A percentile compares a stretch with the other conserved stretches of the same genome.
Conservation (phyloP, 1,140 invertebrate genomes). For the Aphis gossypii region DNA sequence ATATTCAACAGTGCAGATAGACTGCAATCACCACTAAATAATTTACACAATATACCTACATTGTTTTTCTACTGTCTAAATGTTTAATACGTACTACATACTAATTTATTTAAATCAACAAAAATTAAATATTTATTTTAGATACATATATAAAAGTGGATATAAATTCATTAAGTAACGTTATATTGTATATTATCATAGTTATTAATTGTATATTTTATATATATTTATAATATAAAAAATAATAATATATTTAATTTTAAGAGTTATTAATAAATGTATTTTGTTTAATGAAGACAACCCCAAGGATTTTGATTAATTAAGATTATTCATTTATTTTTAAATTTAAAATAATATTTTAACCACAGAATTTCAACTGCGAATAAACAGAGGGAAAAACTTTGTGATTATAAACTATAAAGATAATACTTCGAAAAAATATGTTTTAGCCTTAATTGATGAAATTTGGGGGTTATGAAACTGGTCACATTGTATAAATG, state of each 20-base stretch:
- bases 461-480: not conserved
- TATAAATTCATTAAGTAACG: not conserved
- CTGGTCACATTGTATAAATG: not conserved
- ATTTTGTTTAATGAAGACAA: not conserved
- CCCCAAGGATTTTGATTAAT: not conserved
- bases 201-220: too few species aligned
- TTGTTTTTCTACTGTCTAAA: not conserved
- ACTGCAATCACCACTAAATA: too few species aligned
- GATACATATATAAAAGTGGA: not conserved
- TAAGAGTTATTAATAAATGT: too few species aligned
- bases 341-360: not conserved
- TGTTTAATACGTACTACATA: not conserved
- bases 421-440: not conserved
- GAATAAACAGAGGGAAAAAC: not conserved
- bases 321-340: not conserved
- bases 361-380: not conserved
- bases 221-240: too few species aligned
- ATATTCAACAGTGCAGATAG: too few species aligned
- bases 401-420: not conserved
- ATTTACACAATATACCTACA: too few species aligned
- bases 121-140: not conserved
- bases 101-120: not conserved
- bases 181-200: not conserved
- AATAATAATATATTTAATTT: too few species aligned
- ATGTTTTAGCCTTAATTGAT: not conserved